Evolutionary conservation across 2,888 invertebrate genomes (phyloP).

Genomic region (Drepana falcataria): DNA sequence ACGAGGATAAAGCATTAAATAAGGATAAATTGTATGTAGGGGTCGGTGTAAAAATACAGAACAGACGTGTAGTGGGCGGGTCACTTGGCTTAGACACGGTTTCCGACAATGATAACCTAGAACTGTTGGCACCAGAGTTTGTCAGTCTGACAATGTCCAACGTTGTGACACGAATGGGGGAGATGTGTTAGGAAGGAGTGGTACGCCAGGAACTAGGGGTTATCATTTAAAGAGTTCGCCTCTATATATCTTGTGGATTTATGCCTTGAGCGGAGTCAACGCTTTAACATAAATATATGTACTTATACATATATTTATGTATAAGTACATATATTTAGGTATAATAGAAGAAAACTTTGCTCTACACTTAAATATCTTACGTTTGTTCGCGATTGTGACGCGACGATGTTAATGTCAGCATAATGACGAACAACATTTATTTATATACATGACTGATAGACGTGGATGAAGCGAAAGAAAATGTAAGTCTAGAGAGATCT

Average conservation of each 20-base stretch:
- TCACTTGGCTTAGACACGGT: conserved; percentile 36
- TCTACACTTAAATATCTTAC: too few relatives aligned
- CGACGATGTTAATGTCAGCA: too few relatives aligned
- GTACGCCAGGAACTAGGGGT: background rate
- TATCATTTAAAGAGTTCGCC: background rate
- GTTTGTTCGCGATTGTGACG: too few relatives aligned
- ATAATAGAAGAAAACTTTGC: too few relatives aligned
- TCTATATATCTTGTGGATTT: background rate
- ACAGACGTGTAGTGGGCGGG: conserved; percentile 26
- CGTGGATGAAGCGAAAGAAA: too few relatives aligned
- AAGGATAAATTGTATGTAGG: conserved; percentile 21
- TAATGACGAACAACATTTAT: too few relatives aligned
- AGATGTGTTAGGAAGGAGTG: conserved; percentile 6
- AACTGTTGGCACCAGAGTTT: conserved; percentile 35
- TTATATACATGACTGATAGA: too few relatives aligned
- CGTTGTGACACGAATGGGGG: conserved; percentile 10
- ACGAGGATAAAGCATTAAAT: conserved; percentile 18
- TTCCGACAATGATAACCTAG: conserved; percentile 35
- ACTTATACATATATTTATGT: too few relatives aligned
- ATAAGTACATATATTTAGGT: too few relatives aligned
- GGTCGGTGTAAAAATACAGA: conserved; percentile 18
- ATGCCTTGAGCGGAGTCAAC: background rate
- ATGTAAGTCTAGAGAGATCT: too few relatives aligned
- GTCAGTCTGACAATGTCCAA: conserved; percentile 16
- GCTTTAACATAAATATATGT: background rate